Evolutionary conservation across 2,797 vertebrate genomes (phyloP).

Genomic region (Cossypha niveicapilla): DNA sequence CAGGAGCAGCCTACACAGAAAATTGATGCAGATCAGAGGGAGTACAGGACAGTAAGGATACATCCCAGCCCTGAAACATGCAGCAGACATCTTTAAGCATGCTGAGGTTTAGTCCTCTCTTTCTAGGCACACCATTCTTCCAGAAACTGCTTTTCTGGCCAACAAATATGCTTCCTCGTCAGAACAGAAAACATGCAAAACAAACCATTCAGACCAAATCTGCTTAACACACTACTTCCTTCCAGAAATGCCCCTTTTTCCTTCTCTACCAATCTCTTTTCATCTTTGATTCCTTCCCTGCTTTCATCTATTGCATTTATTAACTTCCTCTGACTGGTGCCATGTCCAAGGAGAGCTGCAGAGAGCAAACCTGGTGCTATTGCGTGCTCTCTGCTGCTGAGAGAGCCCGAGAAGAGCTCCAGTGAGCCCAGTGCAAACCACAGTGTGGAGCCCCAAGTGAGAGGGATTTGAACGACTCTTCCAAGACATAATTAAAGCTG

Average conservation of each 20-base stretch:
- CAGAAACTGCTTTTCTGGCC: background rate
- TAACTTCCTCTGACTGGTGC: background rate
- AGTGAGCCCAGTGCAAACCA: background rate
- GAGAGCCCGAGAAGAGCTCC: background rate
- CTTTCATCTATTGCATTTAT: background rate
- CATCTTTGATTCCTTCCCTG: background rate
- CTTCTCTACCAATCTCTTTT: background rate
- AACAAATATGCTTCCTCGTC: background rate
- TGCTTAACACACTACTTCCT: background rate
- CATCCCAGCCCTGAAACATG: background rate
- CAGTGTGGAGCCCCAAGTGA: accelerated
- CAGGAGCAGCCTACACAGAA: background rate
- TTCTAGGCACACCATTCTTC: background rate
- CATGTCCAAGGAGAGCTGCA: background rate
- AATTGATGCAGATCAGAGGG: background rate
- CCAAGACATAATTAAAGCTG: background rate
- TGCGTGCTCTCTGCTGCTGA: accelerated
- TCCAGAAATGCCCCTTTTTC: background rate
- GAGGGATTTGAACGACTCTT: background rate
- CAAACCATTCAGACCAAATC: background rate
- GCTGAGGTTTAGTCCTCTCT: background rate
- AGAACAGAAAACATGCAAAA: background rate
- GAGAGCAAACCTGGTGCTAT: background rate
- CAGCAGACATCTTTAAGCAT: background rate
- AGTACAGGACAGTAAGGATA: background rate